Evolutionary conservation across 1,140 invertebrate genomes (phyloP), one percentile per base, ranked within the genome.

Genomic region (Hyposmocoma kahamanoa): DNA sequence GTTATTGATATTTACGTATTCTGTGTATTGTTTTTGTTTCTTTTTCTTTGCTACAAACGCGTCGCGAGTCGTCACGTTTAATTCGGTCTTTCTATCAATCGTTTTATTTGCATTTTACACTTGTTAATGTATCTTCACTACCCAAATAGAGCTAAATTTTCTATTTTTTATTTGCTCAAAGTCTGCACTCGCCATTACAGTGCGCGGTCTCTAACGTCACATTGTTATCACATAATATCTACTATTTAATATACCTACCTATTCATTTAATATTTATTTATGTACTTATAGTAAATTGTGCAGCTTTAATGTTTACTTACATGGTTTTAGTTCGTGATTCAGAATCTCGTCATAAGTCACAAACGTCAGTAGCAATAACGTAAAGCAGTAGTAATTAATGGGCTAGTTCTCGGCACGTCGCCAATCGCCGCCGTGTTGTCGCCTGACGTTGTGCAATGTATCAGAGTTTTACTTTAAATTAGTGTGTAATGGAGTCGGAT

Each of bases 321-420:
- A 83, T 78, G 75, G 76, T 81, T 64, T 82, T 83, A 83, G 81
- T 73, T 80, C 79, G 78, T 84, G 78, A 82, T 84, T 82, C 74
- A 74, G 81, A 84, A 84, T 84, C 81, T 84, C 81, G 81, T 82
- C 81, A 84, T 84, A 84, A 84, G 81, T 84, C 81, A 83, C 81
- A 84, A 83, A 83, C 62, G 77, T 84, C 74, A 78, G 77, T 83
- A 84, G 81, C 72, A 78, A 81, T 83, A 81, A 72, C 36, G 32
- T 36, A 15, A 26, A 36, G 32, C 32, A 36, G 32, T 36, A 36
- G 32, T 26, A 36, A 57, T 50, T 41, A 67, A 67, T 55, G 58
- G 57, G 54, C 47, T 56, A 56, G 62, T 56, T 43, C 39, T 53
- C 62, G 63, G 50, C 56, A 62, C 56, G 72, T 52, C 64, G 61